phyloP scores from a whole-genome alignment of 2,113 vertebrate species.

The Cettia cetti region DNA sequence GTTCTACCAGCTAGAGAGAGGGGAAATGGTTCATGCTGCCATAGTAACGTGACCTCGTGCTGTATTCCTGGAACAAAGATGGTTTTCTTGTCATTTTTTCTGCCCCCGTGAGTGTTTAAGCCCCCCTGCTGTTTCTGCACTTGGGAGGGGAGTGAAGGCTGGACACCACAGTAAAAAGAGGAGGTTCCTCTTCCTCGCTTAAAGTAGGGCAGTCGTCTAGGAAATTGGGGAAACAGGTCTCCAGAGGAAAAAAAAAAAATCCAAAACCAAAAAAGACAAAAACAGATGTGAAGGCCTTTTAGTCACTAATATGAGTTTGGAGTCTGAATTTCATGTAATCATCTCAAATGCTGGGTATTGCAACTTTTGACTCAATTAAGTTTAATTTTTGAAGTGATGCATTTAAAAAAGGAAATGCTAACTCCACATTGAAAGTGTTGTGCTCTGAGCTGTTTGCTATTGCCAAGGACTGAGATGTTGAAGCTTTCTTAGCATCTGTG shows the following conservation, averaged over 20 bases:
- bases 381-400: background rate
- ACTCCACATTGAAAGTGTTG: background rate
- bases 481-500: background rate
- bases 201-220: constrained; percentile 17
- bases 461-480: background rate
- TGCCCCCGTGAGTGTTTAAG: constrained; percentile 51
- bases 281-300: background rate
- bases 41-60: constrained; percentile 75
- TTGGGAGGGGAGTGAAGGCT: background rate
- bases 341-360: background rate
- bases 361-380: background rate
- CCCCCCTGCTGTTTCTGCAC: constrained; percentile 20
- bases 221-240: background rate
- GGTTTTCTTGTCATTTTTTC: constrained; percentile 74
- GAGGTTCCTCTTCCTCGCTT: background rate
- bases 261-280: background rate
- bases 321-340: background rate
- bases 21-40: constrained; percentile 74
- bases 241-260: background rate
- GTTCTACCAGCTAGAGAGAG: constrained; percentile 17
- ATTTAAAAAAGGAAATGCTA: background rate
- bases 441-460: background rate
- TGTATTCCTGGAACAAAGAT: constrained; percentile 75
- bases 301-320: background rate
- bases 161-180: background rate